Conservation (phyloP, 2,888 invertebrate genomes). For the Hemicrepidius hirtus region DNA sequence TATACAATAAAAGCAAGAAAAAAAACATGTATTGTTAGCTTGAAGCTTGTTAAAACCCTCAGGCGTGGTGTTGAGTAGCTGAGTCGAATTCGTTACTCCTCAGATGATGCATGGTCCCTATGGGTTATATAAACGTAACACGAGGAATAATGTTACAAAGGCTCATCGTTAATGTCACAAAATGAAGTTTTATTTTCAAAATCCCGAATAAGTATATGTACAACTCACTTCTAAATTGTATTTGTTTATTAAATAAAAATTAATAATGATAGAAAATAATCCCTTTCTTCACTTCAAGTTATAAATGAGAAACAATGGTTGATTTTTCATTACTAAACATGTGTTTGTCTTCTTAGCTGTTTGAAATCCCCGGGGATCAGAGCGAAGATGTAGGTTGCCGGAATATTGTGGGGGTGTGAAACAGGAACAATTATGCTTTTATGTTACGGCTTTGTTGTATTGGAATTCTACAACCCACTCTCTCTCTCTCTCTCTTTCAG, state of each 20-base stretch:
- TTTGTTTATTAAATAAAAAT: background rate
- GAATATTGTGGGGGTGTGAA: background rate
- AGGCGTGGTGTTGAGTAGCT: slow-evolving; percentile 6
- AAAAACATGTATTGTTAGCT: background rate
- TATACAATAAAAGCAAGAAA: background rate
- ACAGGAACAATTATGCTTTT: slow-evolving; percentile 12
- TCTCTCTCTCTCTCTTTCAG: no score
- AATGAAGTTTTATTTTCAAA: slow-evolving; percentile 8
- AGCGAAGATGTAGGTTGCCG: background rate
- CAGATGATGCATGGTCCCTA: slow-evolving; percentile 27
- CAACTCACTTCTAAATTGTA: background rate
- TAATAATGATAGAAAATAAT: background rate
- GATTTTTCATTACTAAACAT: background rate
- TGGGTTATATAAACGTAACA: slow-evolving; percentile 7
- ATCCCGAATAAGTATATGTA: background rate
- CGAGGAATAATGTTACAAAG: slow-evolving; percentile 7
- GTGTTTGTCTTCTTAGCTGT: background rate
- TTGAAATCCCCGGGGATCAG: background rate
- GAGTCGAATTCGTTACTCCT: slow-evolving; percentile 11
- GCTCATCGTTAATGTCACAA: background rate
- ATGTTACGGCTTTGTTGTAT: slow-evolving; percentile 2
- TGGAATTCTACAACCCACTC: slow-evolving; percentile 1
- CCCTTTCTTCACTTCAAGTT: no score
- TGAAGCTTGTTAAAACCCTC: slow-evolving; percentile 21
- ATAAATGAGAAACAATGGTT: slow-evolving; percentile 6